phyloP scores from a whole-genome alignment of 2,888 invertebrate genomes.

The Pristionchus fissidentatus region DNA sequence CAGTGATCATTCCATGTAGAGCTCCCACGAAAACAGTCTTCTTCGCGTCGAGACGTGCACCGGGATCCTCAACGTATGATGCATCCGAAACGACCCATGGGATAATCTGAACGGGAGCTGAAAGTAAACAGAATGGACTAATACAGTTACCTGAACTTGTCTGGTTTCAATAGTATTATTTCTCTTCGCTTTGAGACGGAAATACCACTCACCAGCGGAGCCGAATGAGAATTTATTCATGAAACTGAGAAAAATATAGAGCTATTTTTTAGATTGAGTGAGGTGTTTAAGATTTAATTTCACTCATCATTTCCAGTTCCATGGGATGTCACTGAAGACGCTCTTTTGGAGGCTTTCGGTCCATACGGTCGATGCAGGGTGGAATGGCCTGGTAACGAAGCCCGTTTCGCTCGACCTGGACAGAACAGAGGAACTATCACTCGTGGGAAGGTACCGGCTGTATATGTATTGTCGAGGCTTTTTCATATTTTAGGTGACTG shows the following conservation, averaged over 20 bases:
- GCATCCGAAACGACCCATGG: slow-evolving; percentile 95
- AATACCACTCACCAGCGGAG: slow-evolving; percentile 87
- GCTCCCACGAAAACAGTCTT: slow-evolving; percentile 95
- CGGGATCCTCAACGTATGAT: slow-evolving; percentile 81
- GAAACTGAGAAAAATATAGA: no score
- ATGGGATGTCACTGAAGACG: slow-evolving; percentile 66
- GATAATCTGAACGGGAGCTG: slow-evolving; percentile 90
- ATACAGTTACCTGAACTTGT: slow-evolving; percentile 88
- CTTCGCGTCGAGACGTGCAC: slow-evolving; percentile 85
- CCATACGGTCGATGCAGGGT: slow-evolving; percentile 89
- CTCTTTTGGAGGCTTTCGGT: slow-evolving; percentile 61
- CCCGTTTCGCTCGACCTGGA: slow-evolving; percentile 77
- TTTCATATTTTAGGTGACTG: slow-evolving; percentile 76
- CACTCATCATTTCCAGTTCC: slow-evolving; percentile 55
- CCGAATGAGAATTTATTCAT: no score
- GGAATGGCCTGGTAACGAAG: slow-evolving; percentile 95
- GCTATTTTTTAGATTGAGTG: no score
- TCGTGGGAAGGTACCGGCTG: slow-evolving; percentile 48
- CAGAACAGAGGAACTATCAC: slow-evolving; percentile 61
- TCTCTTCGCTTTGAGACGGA: slow-evolving; percentile 89
- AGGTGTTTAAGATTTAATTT: no score
- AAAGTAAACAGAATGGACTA: slow-evolving; percentile 76
- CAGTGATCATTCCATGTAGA: slow-evolving; percentile 92
- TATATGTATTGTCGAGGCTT: neutral
- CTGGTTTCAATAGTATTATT: slow-evolving; percentile 88